These are phyloP conservation scores for Zaprionus taronus DNA, from an alignment of 1,140 invertebrate species.

Conservation along the genomic window DNA sequence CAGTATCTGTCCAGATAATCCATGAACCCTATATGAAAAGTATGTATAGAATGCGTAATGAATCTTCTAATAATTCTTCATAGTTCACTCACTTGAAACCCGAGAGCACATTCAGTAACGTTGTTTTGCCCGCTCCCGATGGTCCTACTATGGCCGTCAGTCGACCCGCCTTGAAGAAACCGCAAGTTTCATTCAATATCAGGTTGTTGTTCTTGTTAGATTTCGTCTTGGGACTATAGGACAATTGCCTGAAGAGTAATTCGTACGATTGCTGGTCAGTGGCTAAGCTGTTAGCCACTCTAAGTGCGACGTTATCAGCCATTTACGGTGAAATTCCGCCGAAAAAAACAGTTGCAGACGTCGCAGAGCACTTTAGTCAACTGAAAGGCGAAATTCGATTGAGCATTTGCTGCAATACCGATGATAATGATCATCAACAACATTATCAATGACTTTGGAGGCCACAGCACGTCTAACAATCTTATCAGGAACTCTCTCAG, in stretches of 20 bases:
- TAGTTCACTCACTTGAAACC: slow-evolving; percentile 6
- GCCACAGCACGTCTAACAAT: background rate
- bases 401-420: background rate
- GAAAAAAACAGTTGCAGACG: background rate
- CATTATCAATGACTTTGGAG: background rate
- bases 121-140: background rate
- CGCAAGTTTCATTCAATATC: background rate
- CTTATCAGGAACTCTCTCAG: background rate
- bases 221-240: background rate
- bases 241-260: background rate
- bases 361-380: background rate
- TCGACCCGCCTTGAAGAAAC: background rate
- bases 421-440: slow-evolving; percentile 2
- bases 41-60: background rate
- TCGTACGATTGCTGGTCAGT: background rate
- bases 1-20: slow-evolving; percentile 87
- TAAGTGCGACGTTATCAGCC: background rate
- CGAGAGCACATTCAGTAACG: background rate
- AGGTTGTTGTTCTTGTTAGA: background rate
- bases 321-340: background rate
- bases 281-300: background rate
- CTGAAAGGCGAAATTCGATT: background rate
- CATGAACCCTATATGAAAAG: slow-evolving; percentile 47
- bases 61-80: background rate
- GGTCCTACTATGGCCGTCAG: background rate